Evolutionary conservation across 2,113 vertebrate genomes (phyloP).

Genomic region (Forbesichthys agassizii): DNA sequence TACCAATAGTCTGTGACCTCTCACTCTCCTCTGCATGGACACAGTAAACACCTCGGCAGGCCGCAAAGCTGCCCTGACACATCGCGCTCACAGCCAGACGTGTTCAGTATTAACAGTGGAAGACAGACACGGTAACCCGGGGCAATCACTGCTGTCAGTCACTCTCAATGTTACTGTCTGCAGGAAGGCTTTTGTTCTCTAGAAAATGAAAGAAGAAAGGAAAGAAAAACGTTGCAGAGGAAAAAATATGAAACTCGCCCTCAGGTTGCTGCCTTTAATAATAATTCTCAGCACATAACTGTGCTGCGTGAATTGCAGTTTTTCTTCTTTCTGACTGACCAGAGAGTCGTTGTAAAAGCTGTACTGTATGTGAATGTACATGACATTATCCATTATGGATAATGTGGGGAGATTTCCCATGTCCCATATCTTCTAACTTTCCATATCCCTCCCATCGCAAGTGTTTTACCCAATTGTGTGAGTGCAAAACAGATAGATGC

Average conservation of each 20-base stretch:
- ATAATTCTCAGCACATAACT: conserved; percentile 1
- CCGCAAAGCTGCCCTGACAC: conserved; percentile 33
- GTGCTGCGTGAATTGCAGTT: conserved; percentile 24
- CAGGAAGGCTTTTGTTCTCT: conserved; percentile 30
- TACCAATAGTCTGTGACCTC: conserved; percentile 51
- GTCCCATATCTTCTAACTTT: conserved; percentile 39
- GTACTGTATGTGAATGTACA: conserved; percentile 29
- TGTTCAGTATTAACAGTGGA: conserved; percentile 44
- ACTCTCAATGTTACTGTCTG: conserved; percentile 26
- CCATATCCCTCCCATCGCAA: conserved; percentile 31
- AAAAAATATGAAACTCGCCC: conserved; percentile 11
- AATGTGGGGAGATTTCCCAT: conserved; percentile 25
- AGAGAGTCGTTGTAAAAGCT: conserved; percentile 13
- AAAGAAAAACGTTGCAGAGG: conserved; percentile 16
- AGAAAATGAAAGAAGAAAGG: background rate
- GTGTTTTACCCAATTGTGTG: conserved; percentile 54
- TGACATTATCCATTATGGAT: conserved; percentile 14
- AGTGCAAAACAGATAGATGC: conserved; percentile 62
- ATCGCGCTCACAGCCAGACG: conserved; percentile 27
- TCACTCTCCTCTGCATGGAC: conserved; percentile 34
- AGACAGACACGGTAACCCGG: conserved; percentile 44
- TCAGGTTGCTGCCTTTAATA: background rate
- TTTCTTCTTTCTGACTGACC: conserved; percentile 23
- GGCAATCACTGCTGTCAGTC: conserved; percentile 44
- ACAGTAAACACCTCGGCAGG: conserved; percentile 33